Evolutionary conservation across 2,888 invertebrate species (phyloP), one percentile per base, ranked within the genome.

Genomic region (Trisateles emortualis): DNA sequence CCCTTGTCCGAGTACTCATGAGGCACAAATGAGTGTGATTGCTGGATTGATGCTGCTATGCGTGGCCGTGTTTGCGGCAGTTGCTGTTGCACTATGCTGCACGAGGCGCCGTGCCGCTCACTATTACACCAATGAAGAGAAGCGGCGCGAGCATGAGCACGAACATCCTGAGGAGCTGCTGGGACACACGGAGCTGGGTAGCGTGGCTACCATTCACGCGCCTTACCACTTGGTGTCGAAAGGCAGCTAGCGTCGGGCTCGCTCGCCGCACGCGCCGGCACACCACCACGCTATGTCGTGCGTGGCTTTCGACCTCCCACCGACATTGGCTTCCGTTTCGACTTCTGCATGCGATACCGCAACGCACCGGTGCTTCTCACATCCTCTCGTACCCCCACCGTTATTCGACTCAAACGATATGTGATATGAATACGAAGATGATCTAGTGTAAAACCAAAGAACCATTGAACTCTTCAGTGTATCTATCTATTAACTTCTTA

Each of bases 41-140:
- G 94, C 81, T 50, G 95, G 75, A 77, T 87, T 74, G 77, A 94
- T 78, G 77, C 58, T 93, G 45, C 60, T 92, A 11, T 80, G 87
- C 14, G 83, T 90, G 10, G 86, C 90, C 0, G 79, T 91, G 29
- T 54, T 92, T 22, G 86, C 95, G 1, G 95, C 94, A 0, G 92
- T 94, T 30, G 91, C 95, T 0, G 93, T 93, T 0, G 94, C 94
- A 1, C 87, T 96, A 45, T 94, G 94, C 70, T 96, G 95, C 72
- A 95, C 96, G 68, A 93, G 95, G 36, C 95, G 95, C 52, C 94
- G 95, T 63, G 95, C 95, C 3, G 95, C 95, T 3, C 94, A 95
- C 40, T 97, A 97, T 85, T 97, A 97, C 81, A 97, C 97, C 8
- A 95, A 96, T 78, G 97, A 97, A 83, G 96, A 96, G 79, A 95